Evolutionary conservation across 2,888 invertebrate genomes (phyloP).

Genomic region (Ptilodon capucinus): DNA sequence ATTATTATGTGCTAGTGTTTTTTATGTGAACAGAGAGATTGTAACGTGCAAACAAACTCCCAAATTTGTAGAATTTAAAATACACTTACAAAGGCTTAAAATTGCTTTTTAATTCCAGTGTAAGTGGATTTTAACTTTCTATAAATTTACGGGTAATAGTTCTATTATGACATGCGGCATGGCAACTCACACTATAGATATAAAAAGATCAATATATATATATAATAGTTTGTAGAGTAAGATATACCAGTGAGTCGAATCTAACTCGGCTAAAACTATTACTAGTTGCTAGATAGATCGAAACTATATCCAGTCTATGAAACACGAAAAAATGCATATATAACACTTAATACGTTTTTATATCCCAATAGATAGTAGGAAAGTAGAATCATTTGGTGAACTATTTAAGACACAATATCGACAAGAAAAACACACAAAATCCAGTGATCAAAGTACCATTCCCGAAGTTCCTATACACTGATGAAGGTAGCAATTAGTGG

Average conservation of each 20-base stretch:
- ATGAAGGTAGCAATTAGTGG: slow-evolving; percentile 73
- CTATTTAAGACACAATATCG: slow-evolving; percentile 71
- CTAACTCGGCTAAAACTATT: slow-evolving; percentile 64
- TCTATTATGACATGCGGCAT: slow-evolving; percentile 74
- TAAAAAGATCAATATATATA: slow-evolving; percentile 49
- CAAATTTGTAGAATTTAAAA: too few species aligned
- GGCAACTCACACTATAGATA: slow-evolving; percentile 63
- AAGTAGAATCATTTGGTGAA: slow-evolving; percentile 64
- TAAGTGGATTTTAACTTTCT: too few species aligned
- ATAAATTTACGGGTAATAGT: too few species aligned
- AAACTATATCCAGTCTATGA: slow-evolving; percentile 55
- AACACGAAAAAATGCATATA: slow-evolving; percentile 61
- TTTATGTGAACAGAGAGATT: slow-evolving; percentile 46
- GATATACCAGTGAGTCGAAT: slow-evolving; percentile 55
- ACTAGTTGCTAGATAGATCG: slow-evolving; percentile 31
- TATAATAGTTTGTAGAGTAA: slow-evolving; percentile 66
- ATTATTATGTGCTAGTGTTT: slow-evolving; percentile 42
- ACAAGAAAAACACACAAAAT: slow-evolving; percentile 76
- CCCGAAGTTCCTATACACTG: slow-evolving; percentile 75
- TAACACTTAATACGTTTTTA: slow-evolving; percentile 58
- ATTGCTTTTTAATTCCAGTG: too few species aligned
- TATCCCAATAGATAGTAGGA: slow-evolving; percentile 66
- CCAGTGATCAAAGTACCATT: slow-evolving; percentile 72
- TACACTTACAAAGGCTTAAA: too few species aligned
- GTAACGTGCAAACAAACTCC: slow-evolving; percentile 74